These are phyloP conservation scores for Macrotrachela quadricornifera DNA, from an alignment of 1,140 invertebrate genomes.

Conservation along the genomic window DNA sequence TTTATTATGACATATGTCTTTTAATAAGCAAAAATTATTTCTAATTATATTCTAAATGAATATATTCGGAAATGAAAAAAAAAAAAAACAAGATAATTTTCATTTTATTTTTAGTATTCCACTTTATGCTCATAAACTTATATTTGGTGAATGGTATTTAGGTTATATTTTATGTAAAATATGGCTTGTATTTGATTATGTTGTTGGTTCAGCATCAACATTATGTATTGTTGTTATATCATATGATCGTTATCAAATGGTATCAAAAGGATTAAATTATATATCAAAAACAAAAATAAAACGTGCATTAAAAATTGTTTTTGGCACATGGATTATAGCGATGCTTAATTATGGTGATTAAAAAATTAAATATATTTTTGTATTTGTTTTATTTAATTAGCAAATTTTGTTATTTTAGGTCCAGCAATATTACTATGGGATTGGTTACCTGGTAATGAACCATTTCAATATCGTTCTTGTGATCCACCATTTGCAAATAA, in stretches of 20 bases:
- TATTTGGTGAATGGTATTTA: slow-evolving; percentile 5
- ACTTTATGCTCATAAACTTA: too few relatives aligned
- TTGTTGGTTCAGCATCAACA: slow-evolving; percentile 9
- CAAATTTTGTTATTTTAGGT: too few relatives aligned
- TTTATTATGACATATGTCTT: too few relatives aligned
- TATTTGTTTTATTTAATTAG: too few relatives aligned
- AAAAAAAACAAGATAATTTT: too few relatives aligned
- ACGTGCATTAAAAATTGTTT: neutral
- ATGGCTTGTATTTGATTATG: slow-evolving; percentile 11
- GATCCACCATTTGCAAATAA: slow-evolving; percentile 13
- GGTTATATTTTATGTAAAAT: slow-evolving; percentile 6
- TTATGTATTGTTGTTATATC: slow-evolving; percentile 11
- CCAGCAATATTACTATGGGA: slow-evolving; percentile 16
- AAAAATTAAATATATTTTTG: too few relatives aligned
- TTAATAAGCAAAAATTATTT: too few relatives aligned
- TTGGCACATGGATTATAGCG: too few relatives aligned
- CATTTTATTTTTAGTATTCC: too few relatives aligned
- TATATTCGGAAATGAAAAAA: too few relatives aligned
- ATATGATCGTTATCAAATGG: slow-evolving; percentile 9
- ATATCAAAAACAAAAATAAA: neutral
- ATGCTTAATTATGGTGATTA: slow-evolving; percentile 4
- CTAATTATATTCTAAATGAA: too few relatives aligned
- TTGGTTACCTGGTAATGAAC: slow-evolving; percentile 5
- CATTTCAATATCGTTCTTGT: slow-evolving; percentile 13
- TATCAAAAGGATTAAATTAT: slow-evolving; percentile 8